These are phyloP conservation scores for Meda fulgida DNA, from an alignment of 2,797 vertebrate species.

Conservation along the genomic window DNA sequence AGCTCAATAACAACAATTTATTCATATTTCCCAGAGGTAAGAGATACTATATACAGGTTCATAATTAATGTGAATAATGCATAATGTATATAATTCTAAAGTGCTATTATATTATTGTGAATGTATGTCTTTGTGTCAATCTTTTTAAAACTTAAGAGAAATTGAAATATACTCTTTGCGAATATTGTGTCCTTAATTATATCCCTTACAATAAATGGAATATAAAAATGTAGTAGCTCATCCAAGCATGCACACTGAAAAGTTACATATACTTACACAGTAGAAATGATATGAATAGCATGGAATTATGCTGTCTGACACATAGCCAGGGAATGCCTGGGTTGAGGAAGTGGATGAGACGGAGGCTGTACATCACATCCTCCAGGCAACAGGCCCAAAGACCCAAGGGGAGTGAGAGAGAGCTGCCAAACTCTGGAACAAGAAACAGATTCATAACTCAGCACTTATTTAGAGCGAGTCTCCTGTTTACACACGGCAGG, in stretches of 20 bases:
- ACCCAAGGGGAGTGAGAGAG: conserved; percentile 33
- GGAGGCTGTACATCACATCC: conserved; percentile 44
- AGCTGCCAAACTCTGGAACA: conserved; percentile 43
- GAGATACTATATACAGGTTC: too few species aligned
- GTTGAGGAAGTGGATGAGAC: conserved; percentile 44
- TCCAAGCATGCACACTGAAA: neutral
- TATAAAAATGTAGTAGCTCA: neutral
- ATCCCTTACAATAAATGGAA: neutral
- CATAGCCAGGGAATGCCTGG: conserved; percentile 1
- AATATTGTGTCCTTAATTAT: neutral
- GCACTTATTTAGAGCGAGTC: conserved; percentile 44
- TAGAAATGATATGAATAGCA: neutral
- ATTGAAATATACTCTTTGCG: neutral
- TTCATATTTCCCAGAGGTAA: too few species aligned
- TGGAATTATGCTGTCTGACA: neutral
- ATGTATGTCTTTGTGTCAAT: neutral
- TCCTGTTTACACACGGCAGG: conserved; percentile 34
- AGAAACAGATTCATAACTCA: conserved; percentile 52
- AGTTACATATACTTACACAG: neutral
- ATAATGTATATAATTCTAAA: too few species aligned
- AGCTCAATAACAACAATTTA: too few species aligned
- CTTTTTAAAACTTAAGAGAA: neutral
- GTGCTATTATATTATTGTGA: neutral
- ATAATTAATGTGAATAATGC: too few species aligned
- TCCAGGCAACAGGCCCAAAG: conserved; percentile 49